Conservation (phyloP, 2,113 vertebrate genomes). For the Chrysochloris asiatica region DNA sequence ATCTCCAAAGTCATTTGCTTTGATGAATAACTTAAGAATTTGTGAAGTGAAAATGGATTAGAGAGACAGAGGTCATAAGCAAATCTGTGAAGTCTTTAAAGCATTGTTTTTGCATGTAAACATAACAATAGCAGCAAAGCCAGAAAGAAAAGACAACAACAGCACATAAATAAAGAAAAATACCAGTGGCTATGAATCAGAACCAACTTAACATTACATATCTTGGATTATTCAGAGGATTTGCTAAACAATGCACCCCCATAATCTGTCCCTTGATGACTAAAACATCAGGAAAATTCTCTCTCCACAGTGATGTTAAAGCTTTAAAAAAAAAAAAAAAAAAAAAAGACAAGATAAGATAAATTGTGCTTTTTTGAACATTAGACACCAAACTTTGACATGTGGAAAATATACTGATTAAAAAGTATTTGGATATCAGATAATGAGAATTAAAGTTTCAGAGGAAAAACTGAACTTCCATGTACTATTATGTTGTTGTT, state of each 20-base stretch:
- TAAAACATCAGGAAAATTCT: background rate
- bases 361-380: background rate
- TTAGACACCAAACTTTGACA: background rate
- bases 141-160: background rate
- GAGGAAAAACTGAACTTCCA: background rate
- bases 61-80: background rate
- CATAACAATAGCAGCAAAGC: background rate
- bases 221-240: background rate
- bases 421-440: background rate
- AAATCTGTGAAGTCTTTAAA: background rate
- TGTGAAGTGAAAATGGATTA: background rate
- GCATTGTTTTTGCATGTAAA: background rate
- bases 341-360: background rate
- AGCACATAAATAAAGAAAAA: background rate
- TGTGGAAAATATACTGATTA: background rate
- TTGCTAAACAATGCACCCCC: background rate
- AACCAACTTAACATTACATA: no score
- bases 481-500: no score
- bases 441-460: background rate
- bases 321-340: no score
- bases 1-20: background rate
- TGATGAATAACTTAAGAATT: constrained; percentile 2
- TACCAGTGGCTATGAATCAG: background rate
- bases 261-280: background rate
- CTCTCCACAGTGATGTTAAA: background rate